Percentiles rank a stretch among this genome's conserved stretches.
Conservation (phyloP, 2,113 vertebrate species). For the Lophotis ruficrista region DNA sequence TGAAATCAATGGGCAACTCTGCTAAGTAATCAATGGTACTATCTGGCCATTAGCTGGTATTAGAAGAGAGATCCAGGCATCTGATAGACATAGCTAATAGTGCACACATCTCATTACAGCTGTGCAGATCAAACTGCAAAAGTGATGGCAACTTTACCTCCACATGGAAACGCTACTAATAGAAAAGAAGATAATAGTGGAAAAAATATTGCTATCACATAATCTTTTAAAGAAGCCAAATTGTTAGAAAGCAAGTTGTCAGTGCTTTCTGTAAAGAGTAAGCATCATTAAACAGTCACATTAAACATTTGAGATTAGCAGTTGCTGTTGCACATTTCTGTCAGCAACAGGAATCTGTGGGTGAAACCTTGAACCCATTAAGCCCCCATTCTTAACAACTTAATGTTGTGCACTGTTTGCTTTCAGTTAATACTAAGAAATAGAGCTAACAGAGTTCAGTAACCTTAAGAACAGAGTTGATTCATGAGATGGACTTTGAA, state of each 20-base stretch:
- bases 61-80: background rate
- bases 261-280: background rate
- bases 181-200: background rate
- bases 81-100: background rate
- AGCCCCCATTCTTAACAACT: background rate
- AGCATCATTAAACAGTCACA: background rate
- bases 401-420: background rate
- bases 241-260: background rate
- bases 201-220: background rate
- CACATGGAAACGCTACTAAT: background rate
- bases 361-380: background rate
- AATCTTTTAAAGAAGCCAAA: background rate
- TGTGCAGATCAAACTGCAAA: background rate
- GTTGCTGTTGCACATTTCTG: background rate
- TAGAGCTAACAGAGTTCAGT: background rate
- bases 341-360: background rate
- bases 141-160: background rate
- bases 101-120: background rate
- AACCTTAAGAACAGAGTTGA: background rate
- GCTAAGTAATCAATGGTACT: constrained; percentile 28
- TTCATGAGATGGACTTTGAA: constrained; percentile 25
- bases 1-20: constrained; percentile 41
- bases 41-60: constrained; percentile 16
- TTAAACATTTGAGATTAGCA: background rate
- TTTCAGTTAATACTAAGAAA: background rate